phyloP scores from a whole-genome alignment of 1,140 invertebrate species.

The Notospermus geniculatus region DNA sequence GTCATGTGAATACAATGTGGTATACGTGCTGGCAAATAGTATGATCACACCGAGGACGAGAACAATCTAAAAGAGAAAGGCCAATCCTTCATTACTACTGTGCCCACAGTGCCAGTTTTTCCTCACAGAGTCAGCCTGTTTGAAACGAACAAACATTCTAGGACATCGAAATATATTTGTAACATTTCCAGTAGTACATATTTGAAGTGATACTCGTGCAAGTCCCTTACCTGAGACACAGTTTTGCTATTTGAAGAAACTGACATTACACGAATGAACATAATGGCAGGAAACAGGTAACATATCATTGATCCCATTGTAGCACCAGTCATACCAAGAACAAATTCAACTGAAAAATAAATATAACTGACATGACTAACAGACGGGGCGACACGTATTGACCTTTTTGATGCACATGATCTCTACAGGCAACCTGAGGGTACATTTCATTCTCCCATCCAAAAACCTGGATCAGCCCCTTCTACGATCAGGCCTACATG shows the following conservation, averaged over 20 bases:
- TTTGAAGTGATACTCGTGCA: no score
- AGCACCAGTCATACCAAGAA: constrained; percentile 87
- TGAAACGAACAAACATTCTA: not conserved
- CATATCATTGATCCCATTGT: constrained; percentile 94
- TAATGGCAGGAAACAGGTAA: constrained; percentile 81
- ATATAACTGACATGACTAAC: constrained; percentile 10
- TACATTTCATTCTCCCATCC: no score
- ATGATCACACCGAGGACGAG: constrained; percentile 74
- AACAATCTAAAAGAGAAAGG: constrained; percentile 63
- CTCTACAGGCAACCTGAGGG: no score
- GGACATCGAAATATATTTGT: not conserved
- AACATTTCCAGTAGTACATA: not conserved
- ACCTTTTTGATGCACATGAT: no score
- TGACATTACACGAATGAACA: constrained; percentile 59
- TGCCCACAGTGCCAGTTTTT: constrained; percentile 1
- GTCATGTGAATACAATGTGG: constrained; percentile 76
- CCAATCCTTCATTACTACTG: not conserved
- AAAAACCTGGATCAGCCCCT: no score
- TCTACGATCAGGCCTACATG: no score
- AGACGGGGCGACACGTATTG: no score
- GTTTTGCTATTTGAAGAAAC: constrained; percentile 55
- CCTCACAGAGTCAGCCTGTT: not conserved
- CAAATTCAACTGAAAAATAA: constrained; percentile 74
- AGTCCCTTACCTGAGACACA: constrained; percentile 55
- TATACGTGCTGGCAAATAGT: constrained; percentile 82